Conservation (phyloP, 64 coral and sea anemone genomes). For the Actinia equina region DNA sequence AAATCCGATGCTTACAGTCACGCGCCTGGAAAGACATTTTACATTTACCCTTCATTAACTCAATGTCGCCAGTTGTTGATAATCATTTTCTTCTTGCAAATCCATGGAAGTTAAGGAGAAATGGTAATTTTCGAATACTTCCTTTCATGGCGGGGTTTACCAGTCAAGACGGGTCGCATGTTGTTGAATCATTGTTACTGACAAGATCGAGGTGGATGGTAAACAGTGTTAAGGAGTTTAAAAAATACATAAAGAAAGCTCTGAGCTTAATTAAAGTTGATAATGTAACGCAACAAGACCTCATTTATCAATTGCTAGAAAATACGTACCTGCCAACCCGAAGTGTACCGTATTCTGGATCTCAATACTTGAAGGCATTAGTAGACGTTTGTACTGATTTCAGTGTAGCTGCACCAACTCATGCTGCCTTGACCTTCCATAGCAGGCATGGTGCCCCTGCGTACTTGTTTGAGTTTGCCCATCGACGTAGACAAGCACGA, state of each 20-base stretch:
- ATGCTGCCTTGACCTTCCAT: conserved; percentile 52
- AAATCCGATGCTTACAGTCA: conserved; percentile 43
- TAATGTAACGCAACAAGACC: too few relatives aligned
- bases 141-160: conserved; percentile 66
- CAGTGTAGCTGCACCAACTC: conserved; percentile 57
- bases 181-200: conserved; percentile 6
- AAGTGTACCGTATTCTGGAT: conserved; percentile 29
- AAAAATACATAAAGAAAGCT: too few relatives aligned
- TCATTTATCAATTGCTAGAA: neutral
- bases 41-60: neutral
- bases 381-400: conserved; percentile 62
- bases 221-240: neutral
- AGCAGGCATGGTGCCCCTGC: conserved; percentile 15
- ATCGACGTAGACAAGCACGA: conserved; percentile 61
- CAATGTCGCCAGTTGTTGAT: conserved; percentile 54
- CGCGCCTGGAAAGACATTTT: neutral
- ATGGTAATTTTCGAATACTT: conserved; percentile 56
- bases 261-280: neutral
- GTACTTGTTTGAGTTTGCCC: conserved; percentile 72
- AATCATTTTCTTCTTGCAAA: conserved; percentile 44
- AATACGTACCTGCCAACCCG: conserved; percentile 27
- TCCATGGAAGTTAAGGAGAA: conserved; percentile 50
- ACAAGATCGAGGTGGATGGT: neutral
- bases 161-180: conserved; percentile 43
- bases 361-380: conserved; percentile 44